Evolutionary conservation across 2,113 vertebrate genomes (phyloP), one percentile per base, ranked within the genome.

Genomic region (Asarcornis scutulata): DNA sequence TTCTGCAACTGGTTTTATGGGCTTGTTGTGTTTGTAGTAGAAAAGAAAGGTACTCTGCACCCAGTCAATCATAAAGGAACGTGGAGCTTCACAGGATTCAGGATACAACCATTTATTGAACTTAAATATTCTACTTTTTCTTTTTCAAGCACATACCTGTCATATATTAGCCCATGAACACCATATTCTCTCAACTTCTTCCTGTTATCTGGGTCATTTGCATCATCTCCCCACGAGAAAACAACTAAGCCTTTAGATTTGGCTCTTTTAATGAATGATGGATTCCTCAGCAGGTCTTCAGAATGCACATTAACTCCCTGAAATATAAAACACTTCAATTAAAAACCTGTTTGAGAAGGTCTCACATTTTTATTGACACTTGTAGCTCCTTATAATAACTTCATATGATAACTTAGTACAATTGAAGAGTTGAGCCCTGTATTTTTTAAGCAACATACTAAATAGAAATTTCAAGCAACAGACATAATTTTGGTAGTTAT

Each of bases 191-290:
- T 98, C 96, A 99, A 93, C 82, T 96, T 98, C 94, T 91, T 98
- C 85, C 99, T 98, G 97, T 97, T 99, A n/a, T 99, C 98, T 2
- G 99, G 98, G 62, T 99, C 98, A 27, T 99, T 99, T 96, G 99
- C 99, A 83, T 99, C 99, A 27, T 99, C 99, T 2, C 99, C 99
- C 99, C 99, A 99, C 60, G 99, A 98, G 96, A 99, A 99, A 56
- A 99, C 98, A 73, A 99, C 99, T 56, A 99, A 97, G 73, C 99
- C 99, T 97, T 99, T 99, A 18, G 98, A 98, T 96, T 98, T 98
- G 62, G 99, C 99, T 17, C 99, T 98, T 32, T 95, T 85, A 68
- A 99, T 97, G 83, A 97, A 98, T 0, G 94, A 96, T 4, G 99
- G 98, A 89, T 99, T 98, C 93, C 97, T 98, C 38, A 99, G 97